Percentiles rank a stretch among this genome's conserved stretches.
These are phyloP conservation scores for Drosophila dunni DNA, from an alignment of 1,140 invertebrate genomes.

Conservation along the genomic window DNA sequence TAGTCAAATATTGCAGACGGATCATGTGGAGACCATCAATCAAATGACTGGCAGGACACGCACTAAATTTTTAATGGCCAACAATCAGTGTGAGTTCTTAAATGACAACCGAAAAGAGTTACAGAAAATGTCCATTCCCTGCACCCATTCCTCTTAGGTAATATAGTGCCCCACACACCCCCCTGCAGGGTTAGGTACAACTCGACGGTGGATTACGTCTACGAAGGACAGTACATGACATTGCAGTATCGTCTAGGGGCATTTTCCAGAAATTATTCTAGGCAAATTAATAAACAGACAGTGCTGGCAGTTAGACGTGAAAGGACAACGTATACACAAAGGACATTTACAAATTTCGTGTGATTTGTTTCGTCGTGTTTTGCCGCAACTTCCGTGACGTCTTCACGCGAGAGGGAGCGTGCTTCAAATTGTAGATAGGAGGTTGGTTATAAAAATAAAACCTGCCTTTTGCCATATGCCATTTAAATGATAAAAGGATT, in stretches of 20 bases:
- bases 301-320: conserved; percentile 25
- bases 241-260: conserved; percentile 16
- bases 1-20: conserved; percentile 40
- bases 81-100: conserved; percentile 63
- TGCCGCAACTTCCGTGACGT: conserved; percentile 66
- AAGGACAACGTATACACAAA: conserved; percentile 50
- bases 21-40: conserved; percentile 70
- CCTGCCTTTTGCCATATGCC: conserved; percentile 79
- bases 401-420: conserved; percentile 38
- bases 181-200: conserved; percentile 58
- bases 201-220: conserved; percentile 23
- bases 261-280: conserved; percentile 46
- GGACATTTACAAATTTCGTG: conserved; percentile 77
- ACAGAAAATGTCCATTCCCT: conserved; percentile 44
- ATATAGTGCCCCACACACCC: neutral
- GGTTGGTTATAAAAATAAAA: conserved; percentile 77
- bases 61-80: conserved; percentile 68
- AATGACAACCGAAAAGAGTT: conserved; percentile 68
- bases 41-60: conserved; percentile 63
- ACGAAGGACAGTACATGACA: conserved; percentile 38
- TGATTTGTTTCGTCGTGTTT: conserved; percentile 63
- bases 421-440: neutral
- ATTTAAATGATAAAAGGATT: conserved; percentile 84
- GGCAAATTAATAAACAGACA: conserved; percentile 76
- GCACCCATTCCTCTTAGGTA: conserved; percentile 3